Conservation (phyloP, 2,113 vertebrate species). For the Peromyscus maniculatus region DNA sequence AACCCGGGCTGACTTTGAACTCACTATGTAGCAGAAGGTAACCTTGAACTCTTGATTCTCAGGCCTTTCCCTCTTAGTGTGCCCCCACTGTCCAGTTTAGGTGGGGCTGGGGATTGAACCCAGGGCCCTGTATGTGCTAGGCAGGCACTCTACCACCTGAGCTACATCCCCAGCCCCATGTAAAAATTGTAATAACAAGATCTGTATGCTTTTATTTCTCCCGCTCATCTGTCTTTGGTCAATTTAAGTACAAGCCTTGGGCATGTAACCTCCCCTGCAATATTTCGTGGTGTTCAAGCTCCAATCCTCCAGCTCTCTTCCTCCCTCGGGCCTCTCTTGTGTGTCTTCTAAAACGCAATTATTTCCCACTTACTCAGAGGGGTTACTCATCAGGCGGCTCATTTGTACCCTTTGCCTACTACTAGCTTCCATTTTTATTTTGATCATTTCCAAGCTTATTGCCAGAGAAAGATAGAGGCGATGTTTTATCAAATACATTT, state of each 20-base stretch:
- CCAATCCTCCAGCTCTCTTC: neutral
- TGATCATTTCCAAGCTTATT: constrained; percentile 31
- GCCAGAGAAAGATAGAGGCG: neutral
- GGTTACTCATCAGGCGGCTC: neutral
- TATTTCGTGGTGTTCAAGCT: neutral
- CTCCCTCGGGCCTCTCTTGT: neutral
- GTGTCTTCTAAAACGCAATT: neutral
- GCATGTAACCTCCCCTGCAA: neutral
- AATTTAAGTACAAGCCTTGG: neutral
- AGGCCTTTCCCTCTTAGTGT: neutral
- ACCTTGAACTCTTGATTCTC: neutral
- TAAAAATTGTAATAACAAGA: neutral
- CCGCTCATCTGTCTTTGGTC: neutral
- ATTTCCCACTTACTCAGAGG: neutral
- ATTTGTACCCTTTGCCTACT: neutral
- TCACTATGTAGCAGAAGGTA: neutral
- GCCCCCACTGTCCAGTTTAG: neutral
- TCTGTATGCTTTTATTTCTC: neutral
- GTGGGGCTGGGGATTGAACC: neutral
- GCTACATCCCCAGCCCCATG: neutral
- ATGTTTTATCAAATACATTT: constrained; percentile 53
- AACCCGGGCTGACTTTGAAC: neutral
- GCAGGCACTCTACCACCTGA: neutral
- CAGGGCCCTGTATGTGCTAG: neutral
- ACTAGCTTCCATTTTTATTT: neutral